These are phyloP conservation scores for Setipinna tenuifilis DNA, from an alignment of 2,797 vertebrate species.

Conservation along the genomic window DNA sequence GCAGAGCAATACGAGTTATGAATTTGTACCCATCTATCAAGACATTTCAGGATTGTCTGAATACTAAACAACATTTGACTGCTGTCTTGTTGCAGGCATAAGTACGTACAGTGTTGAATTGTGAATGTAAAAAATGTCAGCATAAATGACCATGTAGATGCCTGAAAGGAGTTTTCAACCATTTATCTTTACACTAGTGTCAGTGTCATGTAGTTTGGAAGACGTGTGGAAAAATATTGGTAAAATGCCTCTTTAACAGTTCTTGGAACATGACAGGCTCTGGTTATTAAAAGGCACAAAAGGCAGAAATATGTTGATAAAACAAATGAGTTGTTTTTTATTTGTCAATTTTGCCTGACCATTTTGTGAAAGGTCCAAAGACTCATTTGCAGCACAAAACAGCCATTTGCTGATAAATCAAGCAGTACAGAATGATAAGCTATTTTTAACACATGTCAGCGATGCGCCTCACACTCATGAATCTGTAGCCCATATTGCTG, in stretches of 20 bases:
- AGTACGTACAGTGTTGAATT: too few species aligned
- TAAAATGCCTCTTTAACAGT: too few species aligned
- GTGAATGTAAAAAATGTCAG: too few species aligned
- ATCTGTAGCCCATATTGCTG: slow-evolving; percentile 56
- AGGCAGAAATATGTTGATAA: not conserved
- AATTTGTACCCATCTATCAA: not conserved
- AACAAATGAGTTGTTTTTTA: not conserved
- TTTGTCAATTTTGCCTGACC: not conserved
- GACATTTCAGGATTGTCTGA: too few species aligned
- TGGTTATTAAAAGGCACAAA: not conserved
- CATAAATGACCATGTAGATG: too few species aligned
- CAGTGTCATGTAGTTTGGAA: too few species aligned
- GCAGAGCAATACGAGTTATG: not conserved
- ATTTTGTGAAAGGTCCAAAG: not conserved
- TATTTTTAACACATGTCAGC: slow-evolving; percentile 47
- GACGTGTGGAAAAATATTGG: too few species aligned
- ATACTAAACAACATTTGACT: too few species aligned
- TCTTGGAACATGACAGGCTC: too few species aligned
- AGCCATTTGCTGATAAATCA: not conserved
- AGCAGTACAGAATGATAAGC: not conserved
- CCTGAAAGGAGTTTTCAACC: too few species aligned
- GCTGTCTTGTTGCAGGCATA: too few species aligned
- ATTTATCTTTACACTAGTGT: too few species aligned
- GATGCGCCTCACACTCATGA: slow-evolving; percentile 40
- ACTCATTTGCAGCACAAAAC: not conserved